phyloP scores from a whole-genome alignment of 1,140 invertebrate genomes.

The Myzus persicae region DNA sequence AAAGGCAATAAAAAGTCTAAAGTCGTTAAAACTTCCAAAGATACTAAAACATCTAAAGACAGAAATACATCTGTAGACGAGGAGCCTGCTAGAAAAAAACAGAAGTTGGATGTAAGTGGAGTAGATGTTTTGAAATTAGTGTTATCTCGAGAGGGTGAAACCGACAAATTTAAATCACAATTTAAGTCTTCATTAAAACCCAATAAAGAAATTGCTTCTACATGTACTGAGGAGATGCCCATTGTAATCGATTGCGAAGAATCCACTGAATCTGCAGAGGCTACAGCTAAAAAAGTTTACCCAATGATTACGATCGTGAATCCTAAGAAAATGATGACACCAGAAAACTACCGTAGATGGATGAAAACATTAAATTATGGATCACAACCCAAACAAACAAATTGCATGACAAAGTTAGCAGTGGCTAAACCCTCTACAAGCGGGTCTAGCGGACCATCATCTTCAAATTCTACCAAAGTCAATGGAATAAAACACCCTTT shows the following conservation, averaged over 20 bases:
- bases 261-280: not conserved
- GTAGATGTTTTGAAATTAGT: slow-evolving; percentile 39
- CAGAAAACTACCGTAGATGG: not conserved
- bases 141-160: slow-evolving; percentile 34
- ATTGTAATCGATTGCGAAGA: not conserved
- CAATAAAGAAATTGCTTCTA: not conserved
- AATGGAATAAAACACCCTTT: not conserved
- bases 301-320: not conserved
- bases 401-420: not conserved
- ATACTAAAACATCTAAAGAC: too few relatives aligned
- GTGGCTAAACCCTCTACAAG: not conserved
- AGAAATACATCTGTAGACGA: not conserved
- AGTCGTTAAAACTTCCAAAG: not conserved
- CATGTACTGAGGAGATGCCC: not conserved
- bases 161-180: slow-evolving; percentile 35
- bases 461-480: not conserved
- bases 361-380: too few relatives aligned
- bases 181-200: not conserved
- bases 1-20: not conserved
- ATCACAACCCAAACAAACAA: not conserved
- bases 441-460: too few relatives aligned
- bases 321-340: not conserved
- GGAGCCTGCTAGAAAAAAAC: not conserved
- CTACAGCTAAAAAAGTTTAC: not conserved
- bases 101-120: not conserved